phyloP scores from a whole-genome alignment of 2,113 vertebrate species.

The Podocnemis expansa region DNA sequence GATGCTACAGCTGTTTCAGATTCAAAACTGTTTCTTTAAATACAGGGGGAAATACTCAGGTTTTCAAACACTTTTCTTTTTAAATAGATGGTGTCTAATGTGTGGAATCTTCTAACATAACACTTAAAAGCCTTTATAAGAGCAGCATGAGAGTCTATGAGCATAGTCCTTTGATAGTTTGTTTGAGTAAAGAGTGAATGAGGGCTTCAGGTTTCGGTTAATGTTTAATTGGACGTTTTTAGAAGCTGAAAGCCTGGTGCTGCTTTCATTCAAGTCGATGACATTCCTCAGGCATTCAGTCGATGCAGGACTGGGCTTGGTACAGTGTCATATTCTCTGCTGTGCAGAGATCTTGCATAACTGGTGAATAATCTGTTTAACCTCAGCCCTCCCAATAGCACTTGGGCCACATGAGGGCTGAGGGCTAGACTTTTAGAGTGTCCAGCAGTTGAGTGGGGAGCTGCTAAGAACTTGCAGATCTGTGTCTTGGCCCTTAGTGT shows the following conservation, averaged over 20 bases:
- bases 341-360: not conserved
- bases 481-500: constrained; percentile 4
- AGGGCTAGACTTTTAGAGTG: not conserved
- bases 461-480: not conserved
- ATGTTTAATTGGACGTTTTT: not conserved
- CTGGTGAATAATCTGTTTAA: not conserved
- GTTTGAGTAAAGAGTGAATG: not conserved
- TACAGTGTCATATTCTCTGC: not conserved
- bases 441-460: not conserved
- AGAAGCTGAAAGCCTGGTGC: not conserved
- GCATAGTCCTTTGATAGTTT: not conserved
- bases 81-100: not conserved
- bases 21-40: not conserved
- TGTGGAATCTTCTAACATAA: not conserved
- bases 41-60: not conserved
- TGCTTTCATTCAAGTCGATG: not conserved
- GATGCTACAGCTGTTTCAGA: not conserved
- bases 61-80: not conserved
- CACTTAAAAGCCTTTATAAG: not conserved
- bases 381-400: not conserved
- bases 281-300: rapidly evolving
- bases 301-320: not conserved
- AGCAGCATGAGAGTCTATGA: too few relatives aligned
- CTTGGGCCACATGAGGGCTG: not conserved
- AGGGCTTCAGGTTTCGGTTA: not conserved